Percentiles rank a stretch among this genome's conserved stretches.
Conservation (phyloP, 2,113 vertebrate genomes). For the Oriolus oriolus region DNA sequence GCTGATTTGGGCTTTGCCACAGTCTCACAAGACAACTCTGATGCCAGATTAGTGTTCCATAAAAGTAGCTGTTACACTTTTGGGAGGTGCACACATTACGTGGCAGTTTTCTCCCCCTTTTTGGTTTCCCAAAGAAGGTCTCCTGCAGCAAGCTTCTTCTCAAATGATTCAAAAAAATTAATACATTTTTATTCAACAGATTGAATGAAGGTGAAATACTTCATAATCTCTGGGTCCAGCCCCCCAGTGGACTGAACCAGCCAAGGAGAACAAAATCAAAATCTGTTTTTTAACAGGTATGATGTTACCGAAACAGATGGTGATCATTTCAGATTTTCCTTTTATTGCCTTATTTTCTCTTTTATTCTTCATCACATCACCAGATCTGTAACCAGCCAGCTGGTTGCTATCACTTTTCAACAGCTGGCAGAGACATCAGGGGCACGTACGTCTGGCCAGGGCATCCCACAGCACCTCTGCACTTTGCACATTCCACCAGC, state of each 20-base stretch:
- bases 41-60: not conserved
- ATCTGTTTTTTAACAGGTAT: not conserved
- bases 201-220: not conserved
- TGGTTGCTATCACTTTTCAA: slow-evolving; percentile 21
- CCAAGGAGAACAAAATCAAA: slow-evolving; percentile 30
- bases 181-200: not conserved
- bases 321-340: slow-evolving; percentile 6
- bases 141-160: not conserved
- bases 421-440: slow-evolving; percentile 24
- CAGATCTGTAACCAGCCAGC: slow-evolving; percentile 21
- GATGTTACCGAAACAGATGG: slow-evolving; percentile 30
- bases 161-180: not conserved
- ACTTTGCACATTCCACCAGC: not conserved
- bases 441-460: not conserved
- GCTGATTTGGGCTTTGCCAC: not conserved
- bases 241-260: not conserved
- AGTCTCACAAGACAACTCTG: not conserved
- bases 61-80: not conserved
- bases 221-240: not conserved
- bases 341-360: slow-evolving; percentile 16
- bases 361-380: not conserved
- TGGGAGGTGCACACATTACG: not conserved
- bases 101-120: not conserved
- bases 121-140: not conserved
- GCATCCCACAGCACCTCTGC: slow-evolving; percentile 3